Conservation (phyloP, 1,140 invertebrate species). For the Drosophila funebris region DNA sequence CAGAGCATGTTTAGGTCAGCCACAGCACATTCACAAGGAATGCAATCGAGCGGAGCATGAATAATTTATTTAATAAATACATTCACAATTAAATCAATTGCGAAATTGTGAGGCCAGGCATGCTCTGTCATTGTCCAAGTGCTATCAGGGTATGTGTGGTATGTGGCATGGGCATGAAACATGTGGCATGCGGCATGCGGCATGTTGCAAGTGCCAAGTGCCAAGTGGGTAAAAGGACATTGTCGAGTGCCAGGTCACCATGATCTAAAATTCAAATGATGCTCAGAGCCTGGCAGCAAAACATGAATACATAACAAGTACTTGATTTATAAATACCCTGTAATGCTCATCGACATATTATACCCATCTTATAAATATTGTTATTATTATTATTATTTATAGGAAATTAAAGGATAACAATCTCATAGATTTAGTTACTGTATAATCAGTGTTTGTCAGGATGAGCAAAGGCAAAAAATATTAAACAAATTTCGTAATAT, state of each 20-base stretch:
- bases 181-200: constrained; percentile 10
- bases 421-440: too few species aligned
- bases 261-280: constrained; percentile 22
- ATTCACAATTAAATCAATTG: constrained; percentile 81
- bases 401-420: too few species aligned
- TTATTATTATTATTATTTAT: too few species aligned
- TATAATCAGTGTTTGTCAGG: too few species aligned
- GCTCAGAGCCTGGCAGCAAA: not conserved
- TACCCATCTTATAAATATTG: too few species aligned
- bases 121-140: not conserved
- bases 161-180: constrained; percentile 8
- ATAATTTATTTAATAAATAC: constrained; percentile 83
- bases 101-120: constrained; percentile 38
- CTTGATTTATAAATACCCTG: not conserved
- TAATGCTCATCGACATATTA: too few species aligned
- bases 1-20: constrained; percentile 79
- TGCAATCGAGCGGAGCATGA: constrained; percentile 70
- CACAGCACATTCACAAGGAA: constrained; percentile 70
- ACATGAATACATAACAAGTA: not conserved
- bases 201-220: constrained; percentile 13
- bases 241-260: constrained; percentile 13
- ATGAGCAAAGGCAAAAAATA: too few species aligned
- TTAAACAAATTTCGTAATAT: too few species aligned
- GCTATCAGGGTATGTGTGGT: constrained; percentile 1
- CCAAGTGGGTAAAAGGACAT: constrained; percentile 17